These are phyloP conservation scores for Euproctis similis DNA, from an alignment of 2,888 invertebrate species.

Conservation along the genomic window DNA sequence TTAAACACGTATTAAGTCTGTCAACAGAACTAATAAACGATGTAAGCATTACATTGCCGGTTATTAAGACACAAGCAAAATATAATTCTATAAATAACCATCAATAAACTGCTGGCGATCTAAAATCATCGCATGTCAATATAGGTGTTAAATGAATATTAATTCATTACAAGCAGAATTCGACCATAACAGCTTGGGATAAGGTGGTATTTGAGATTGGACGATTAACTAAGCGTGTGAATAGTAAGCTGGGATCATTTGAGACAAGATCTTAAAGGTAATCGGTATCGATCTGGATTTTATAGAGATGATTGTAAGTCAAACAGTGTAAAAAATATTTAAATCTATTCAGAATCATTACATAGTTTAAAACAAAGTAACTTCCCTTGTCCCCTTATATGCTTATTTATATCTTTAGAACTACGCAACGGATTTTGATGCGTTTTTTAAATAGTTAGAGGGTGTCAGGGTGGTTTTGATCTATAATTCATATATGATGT, in stretches of 20 bases:
- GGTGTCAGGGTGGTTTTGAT: no score
- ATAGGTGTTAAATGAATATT: constrained; percentile 20
- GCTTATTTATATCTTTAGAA: no score
- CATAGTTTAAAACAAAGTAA: no score
- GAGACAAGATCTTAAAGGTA: constrained; percentile 41
- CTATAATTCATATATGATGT: no score
- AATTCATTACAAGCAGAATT: constrained; percentile 1
- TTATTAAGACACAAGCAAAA: constrained; percentile 8
- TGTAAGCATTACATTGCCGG: constrained; percentile 12
- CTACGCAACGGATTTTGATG: no score
- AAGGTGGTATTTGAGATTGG: constrained; percentile 10
- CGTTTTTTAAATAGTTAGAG: no score
- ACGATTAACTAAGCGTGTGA: constrained; percentile 15
- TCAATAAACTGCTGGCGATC: constrained; percentile 24
- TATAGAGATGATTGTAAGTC: constrained; percentile 12
- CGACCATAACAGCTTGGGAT: constrained; percentile 1
- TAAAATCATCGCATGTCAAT: constrained; percentile 42
- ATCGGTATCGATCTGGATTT: constrained; percentile 27
- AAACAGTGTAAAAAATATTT: no score
- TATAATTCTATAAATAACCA: constrained; percentile 14
- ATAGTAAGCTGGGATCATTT: constrained; percentile 55
- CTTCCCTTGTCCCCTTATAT: no score
- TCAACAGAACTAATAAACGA: no score
- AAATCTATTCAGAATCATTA: no score
- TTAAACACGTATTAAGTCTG: no score